phyloP scores from a whole-genome alignment of 2,888 invertebrate genomes.

The Aphidoletes aphidimyza region DNA sequence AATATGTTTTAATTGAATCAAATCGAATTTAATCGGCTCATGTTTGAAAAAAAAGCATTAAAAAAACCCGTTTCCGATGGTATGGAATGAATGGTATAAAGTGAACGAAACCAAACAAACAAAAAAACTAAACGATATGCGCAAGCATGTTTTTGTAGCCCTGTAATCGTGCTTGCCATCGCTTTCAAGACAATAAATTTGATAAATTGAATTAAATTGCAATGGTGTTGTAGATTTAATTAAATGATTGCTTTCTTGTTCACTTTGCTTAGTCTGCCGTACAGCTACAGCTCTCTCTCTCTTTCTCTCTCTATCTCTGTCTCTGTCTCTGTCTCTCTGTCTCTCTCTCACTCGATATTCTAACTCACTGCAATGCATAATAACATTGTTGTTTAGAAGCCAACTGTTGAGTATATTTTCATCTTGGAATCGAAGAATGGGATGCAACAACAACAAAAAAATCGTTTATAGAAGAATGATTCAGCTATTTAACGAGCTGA shows the following conservation, averaged over 20 bases:
- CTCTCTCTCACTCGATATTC: too few species aligned
- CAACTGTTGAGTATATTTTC: background rate
- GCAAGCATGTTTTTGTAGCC: background rate
- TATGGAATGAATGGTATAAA: background rate
- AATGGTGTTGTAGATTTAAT: slow-evolving; percentile 43
- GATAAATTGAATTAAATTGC: slow-evolving; percentile 50
- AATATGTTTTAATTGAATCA: slow-evolving; percentile 2
- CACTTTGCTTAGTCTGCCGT: too few species aligned
- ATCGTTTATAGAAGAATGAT: slow-evolving; percentile 5
- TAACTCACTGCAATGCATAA: background rate
- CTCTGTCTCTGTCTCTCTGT: too few species aligned
- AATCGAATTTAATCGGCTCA: background rate
- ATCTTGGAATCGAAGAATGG: background rate
- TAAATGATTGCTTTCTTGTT: slow-evolving; percentile 31
- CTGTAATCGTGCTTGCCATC: background rate
- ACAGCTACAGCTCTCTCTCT: background rate
- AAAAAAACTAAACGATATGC: background rate
- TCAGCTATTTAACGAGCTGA: slow-evolving; percentile 15
- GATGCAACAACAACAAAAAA: background rate
- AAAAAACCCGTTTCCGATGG: background rate
- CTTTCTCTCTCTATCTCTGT: too few species aligned
- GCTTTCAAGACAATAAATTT: background rate
- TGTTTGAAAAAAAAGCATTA: background rate
- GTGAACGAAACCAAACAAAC: background rate
- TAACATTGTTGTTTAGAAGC: background rate